phyloP scores from a whole-genome alignment of 2,888 invertebrate species.

The Seira ritae region DNA sequence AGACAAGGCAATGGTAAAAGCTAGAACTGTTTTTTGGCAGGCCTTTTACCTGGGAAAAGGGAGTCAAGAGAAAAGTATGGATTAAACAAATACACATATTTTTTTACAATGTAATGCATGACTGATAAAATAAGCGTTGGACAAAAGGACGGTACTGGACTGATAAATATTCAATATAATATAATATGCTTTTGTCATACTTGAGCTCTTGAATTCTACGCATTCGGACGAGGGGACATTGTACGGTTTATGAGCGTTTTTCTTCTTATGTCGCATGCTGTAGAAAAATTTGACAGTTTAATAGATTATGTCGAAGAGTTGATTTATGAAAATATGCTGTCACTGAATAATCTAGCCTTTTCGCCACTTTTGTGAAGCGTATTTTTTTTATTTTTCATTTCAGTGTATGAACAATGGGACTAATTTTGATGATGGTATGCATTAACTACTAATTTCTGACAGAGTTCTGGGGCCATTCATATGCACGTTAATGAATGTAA shows the following conservation, averaged over 20 bases:
- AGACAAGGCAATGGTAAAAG: background rate
- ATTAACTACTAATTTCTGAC: no score
- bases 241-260: background rate
- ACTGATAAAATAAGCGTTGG: background rate
- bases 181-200: background rate
- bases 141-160: background rate
- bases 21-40: no score
- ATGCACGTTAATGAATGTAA: no score
- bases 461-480: no score
- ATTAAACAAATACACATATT: conserved; percentile 44
- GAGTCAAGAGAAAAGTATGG: conserved; percentile 39
- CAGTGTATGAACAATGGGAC: no score
- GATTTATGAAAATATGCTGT: no score
- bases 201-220: background rate
- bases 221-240: background rate
- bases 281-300: background rate
- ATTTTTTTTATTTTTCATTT: no score
- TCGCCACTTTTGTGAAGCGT: no score
- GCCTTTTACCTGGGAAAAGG: background rate
- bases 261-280: background rate
- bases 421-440: no score
- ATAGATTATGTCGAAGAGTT: no score
- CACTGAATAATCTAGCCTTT: no score
- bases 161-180: background rate
- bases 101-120: background rate